Evolutionary conservation across 2,888 invertebrate species (phyloP), one percentile per base, ranked within the genome.

Genomic region (Epistrophella euchroma): DNA sequence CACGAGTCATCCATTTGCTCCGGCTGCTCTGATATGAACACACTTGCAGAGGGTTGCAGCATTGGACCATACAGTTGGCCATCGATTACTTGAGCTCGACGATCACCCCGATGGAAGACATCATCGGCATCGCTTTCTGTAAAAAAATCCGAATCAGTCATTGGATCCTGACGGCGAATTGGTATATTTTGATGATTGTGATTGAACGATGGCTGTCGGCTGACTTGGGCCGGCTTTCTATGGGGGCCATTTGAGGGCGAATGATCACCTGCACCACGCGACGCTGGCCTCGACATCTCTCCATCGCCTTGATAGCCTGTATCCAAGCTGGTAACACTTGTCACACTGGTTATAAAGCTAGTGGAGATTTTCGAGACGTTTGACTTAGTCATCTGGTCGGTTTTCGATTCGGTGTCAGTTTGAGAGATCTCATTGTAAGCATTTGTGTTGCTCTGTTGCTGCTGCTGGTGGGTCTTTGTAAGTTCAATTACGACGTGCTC

Each of bases 291-390:
- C 28, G 97, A 97, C 95, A 97, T 97, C 93, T 97, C 97, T 6
- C 97, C 97, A 92, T 97, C 97, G 11, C 98, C 98, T 93, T 97
- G 98, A 93, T 98, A 98, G 52, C 98, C 98, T n/a, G 96, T 96
- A 92, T 98, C 98, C 88, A 97, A 94, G 92, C 98, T 98, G 35
- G 97, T 97, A 84, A 97, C 97, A 91, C 97, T 97, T n/a, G 97
- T 97, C 19, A 97, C 96, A 90, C 97, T 97, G 2, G 97, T 97
- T 22, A 97, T 96, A 90, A 97, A 97, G 91, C 96, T 96, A 89
- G 94, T 96, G 7, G 95, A 95, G 13, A 95, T 94, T 92, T 95
- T 95, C 55, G 94, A 94, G 25, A 93, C 94, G 91, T 93, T 94
- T 3, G 95, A 95, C 91, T 95, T 95, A 10, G 93, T 93, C 88